These are phyloP conservation scores for Timema podura DNA, from an alignment of 2,888 invertebrate genomes.

Conservation along the genomic window DNA sequence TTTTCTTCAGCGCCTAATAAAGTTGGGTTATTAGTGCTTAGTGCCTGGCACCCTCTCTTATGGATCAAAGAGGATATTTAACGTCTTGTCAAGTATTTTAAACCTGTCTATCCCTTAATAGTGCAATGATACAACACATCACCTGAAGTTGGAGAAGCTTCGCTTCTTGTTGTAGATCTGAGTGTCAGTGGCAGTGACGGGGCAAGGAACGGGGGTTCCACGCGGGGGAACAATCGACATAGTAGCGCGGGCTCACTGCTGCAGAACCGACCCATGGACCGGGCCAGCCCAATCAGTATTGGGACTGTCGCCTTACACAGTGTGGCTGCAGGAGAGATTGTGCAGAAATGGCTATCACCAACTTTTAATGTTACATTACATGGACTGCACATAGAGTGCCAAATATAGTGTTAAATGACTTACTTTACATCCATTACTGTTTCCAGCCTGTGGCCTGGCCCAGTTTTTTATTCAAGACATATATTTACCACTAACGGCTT, in stretches of 20 bases:
- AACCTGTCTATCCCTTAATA: too few species aligned
- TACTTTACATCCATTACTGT: too few species aligned
- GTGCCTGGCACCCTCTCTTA: too few species aligned
- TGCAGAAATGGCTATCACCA: neutral
- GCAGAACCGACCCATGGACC: conserved; percentile 88
- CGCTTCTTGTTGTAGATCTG: conserved; percentile 38
- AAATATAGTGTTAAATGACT: neutral
- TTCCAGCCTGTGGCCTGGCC: too few species aligned
- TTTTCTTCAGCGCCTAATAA: too few species aligned
- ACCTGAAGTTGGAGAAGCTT: conserved; percentile 45
- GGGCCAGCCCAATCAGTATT: conserved; percentile 77
- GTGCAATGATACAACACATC: neutral
- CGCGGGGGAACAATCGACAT: conserved; percentile 78
- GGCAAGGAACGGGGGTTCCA: conserved; percentile 54
- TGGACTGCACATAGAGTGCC: too few species aligned
- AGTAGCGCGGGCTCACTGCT: conserved; percentile 75
- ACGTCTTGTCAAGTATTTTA: too few species aligned
- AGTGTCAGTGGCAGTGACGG: conserved; percentile 50
- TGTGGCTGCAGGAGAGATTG: conserved; percentile 53
- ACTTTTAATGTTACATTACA: too few species aligned
- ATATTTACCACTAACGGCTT: too few species aligned
- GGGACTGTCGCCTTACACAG: conserved; percentile 84
- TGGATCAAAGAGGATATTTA: too few species aligned
- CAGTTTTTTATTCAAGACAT: too few species aligned
- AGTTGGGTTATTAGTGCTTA: too few species aligned